phyloP scores from a whole-genome alignment of 2,797 vertebrate species.

The Lophius americanus region DNA sequence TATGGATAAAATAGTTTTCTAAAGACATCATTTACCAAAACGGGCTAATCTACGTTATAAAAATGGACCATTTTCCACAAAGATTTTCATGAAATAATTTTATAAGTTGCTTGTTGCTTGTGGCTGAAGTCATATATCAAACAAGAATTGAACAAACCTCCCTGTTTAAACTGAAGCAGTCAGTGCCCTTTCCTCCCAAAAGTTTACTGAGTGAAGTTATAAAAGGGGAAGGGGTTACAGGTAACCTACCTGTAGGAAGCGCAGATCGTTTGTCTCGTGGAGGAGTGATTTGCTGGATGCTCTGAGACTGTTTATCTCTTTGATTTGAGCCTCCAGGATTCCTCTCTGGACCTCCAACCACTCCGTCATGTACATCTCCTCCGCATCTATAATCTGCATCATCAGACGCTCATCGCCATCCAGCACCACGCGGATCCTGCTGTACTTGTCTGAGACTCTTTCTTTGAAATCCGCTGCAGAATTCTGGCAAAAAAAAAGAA shows the following conservation, averaged over 20 bases:
- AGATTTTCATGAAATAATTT: too few relatives aligned
- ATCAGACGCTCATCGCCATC: slow-evolving; percentile 81
- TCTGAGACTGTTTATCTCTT: slow-evolving; percentile 70
- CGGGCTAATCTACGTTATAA: too few relatives aligned
- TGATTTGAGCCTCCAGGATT: slow-evolving; percentile 67
- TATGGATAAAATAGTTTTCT: too few relatives aligned
- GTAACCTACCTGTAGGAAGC: slow-evolving; percentile 72
- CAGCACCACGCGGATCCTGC: slow-evolving; percentile 72
- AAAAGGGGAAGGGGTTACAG: too few relatives aligned
- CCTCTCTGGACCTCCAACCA: slow-evolving; percentile 73
- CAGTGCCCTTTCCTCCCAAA: too few relatives aligned
- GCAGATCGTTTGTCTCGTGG: slow-evolving; percentile 67
- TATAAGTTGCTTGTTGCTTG: too few relatives aligned
- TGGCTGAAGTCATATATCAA: too few relatives aligned
- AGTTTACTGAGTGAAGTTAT: too few relatives aligned
- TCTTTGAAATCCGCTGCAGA: slow-evolving; percentile 71
- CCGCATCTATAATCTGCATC: slow-evolving; percentile 80
- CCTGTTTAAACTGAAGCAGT: too few relatives aligned
- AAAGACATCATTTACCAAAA: too few relatives aligned
- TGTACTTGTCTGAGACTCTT: slow-evolving; percentile 78
- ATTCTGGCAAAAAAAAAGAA: slow-evolving; percentile 46
- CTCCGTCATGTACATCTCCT: slow-evolving; percentile 71
- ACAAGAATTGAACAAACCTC: too few relatives aligned
- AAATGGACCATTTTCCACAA: too few relatives aligned
- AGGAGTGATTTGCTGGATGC: slow-evolving; percentile 71